Base-by-base conservation (phyloP, 2,113 vertebrate species). In the Amia ocellicauda region DNA sequence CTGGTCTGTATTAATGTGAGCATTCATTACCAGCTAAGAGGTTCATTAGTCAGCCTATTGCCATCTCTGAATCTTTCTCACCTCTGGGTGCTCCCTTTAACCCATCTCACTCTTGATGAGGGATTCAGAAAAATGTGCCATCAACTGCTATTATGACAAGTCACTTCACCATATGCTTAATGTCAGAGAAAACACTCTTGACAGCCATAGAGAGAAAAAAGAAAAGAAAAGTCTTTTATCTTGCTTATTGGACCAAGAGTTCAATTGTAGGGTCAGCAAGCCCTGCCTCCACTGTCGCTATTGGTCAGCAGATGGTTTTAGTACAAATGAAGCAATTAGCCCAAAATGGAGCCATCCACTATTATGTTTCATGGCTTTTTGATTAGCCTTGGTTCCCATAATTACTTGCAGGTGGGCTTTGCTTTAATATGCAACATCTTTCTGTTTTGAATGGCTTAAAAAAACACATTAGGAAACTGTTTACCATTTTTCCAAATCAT, bases 251-350 rank as follows among this genome's bases (percentile, higher is more conserved):
- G 14, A 19, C n/a, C 2, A 47, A 47, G 45, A 47, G 45, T 47
- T 47, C 4, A 19, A 47, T 47, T 47, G 5, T 5, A 47, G 5
- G 14, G 10, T 47, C 45, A 47, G 45, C 10, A 47, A 19, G 31
- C 31, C 31, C 11, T 5, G n/a, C 45, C 45, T n/a, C 45, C 45
- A 11, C n/a, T 47, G 10, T 47, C 16, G n/a, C 45, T n/a, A 47
- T 47, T 47, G 45, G 45, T 47, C 45, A 47, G n/a, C 5, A 47
- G 5, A 47, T 47, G n/a, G 5, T 16, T n/a, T 47, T 47, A 7
- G 45, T 47, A 47, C n/a, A 47, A 47, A 47, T 47, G 45, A 47
- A 47, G 45, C 45, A 47, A 19, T 47, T 47, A 47, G 45, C 3
- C 8, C 13, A 47, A 47, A n/a, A 47, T 47, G 45, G 45, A 47